Percentiles rank a stretch among this genome's conserved stretches.
Evolutionary conservation across 1,140 invertebrate genomes (phyloP).

Genomic region (Halyomorpha halys): DNA sequence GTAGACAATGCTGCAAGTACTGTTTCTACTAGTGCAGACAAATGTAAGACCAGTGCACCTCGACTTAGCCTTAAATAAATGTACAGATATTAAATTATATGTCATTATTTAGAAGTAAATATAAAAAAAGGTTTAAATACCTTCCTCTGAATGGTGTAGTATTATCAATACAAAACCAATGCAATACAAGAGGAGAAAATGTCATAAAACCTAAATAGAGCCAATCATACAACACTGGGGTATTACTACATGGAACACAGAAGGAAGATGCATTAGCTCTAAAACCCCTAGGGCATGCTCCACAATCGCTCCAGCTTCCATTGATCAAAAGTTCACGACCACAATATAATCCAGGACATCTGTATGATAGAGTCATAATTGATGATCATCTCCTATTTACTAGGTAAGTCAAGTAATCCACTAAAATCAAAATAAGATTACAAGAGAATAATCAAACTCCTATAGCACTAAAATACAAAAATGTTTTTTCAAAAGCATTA

Average conservation of each 20-base stretch:
- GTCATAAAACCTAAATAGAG: conserved; percentile 90
- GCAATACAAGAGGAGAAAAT: conserved; percentile 68
- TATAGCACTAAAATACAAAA: too few species aligned
- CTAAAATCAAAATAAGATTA: too few species aligned
- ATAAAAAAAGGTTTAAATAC: conserved; percentile 36
- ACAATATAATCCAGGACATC: conserved; percentile 79
- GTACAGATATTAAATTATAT: not conserved
- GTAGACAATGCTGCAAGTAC: conserved; percentile 59
- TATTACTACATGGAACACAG: conserved; percentile 66
- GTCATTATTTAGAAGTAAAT: not conserved
- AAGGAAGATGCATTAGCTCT: conserved; percentile 51
- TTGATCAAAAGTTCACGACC: conserved; percentile 54
- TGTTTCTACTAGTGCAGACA: conserved; percentile 73
- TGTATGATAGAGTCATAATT: too few species aligned
- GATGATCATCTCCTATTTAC: too few species aligned
- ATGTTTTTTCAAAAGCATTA: too few species aligned
- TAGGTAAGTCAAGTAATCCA: too few species aligned
- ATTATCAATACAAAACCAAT: conserved; percentile 82
- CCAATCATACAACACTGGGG: conserved; percentile 81
- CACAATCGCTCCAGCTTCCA: conserved; percentile 64
- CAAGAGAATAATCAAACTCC: too few species aligned
- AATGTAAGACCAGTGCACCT: conserved; percentile 56
- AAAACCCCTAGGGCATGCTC: conserved; percentile 76
- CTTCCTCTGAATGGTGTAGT: conserved; percentile 61
- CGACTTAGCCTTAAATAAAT: conserved; percentile 51